Evolutionary conservation across 2,888 invertebrate species (phyloP).

Genomic region (Pandemis corylana): DNA sequence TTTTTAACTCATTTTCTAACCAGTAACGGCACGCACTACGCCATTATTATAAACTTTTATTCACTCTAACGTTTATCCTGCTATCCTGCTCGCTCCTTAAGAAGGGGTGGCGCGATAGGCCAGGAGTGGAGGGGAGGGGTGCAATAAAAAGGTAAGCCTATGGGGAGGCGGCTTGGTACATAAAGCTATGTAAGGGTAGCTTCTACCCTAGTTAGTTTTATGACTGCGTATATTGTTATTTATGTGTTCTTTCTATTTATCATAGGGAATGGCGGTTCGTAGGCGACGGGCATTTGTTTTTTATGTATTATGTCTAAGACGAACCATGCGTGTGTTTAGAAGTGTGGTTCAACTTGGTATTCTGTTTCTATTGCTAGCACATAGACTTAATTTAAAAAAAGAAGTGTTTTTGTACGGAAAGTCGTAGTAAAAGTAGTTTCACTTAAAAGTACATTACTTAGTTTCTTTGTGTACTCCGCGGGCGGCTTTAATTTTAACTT

Average conservation of each 20-base stretch:
- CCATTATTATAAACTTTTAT: slow-evolving; percentile 37
- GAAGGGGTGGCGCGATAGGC: slow-evolving; percentile 64
- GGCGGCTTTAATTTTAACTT: too few species aligned
- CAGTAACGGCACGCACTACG: neutral
- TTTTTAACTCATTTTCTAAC: too few species aligned
- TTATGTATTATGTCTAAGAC: too few species aligned
- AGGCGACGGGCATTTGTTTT: too few species aligned
- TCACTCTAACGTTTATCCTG: slow-evolving; percentile 54
- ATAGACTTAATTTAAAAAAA: too few species aligned
- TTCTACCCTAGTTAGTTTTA: slow-evolving; percentile 11
- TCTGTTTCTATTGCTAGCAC: too few species aligned
- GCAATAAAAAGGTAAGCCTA: slow-evolving; percentile 76
- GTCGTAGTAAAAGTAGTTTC: too few species aligned
- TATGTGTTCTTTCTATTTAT: neutral
- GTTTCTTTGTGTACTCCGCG: too few species aligned
- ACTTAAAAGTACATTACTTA: too few species aligned
- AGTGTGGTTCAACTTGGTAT: too few species aligned
- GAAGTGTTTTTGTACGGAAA: too few species aligned
- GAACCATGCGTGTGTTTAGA: too few species aligned
- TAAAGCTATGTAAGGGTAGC: slow-evolving; percentile 9
- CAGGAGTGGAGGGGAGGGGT: slow-evolving; percentile 53
- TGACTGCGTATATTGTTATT: neutral
- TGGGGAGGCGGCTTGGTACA: slow-evolving; percentile 52
- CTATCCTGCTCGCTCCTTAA: slow-evolving; percentile 64
- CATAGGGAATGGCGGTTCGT: neutral